phyloP scores from a whole-genome alignment of 2,888 invertebrate genomes.

The Proisotoma minuta region DNA sequence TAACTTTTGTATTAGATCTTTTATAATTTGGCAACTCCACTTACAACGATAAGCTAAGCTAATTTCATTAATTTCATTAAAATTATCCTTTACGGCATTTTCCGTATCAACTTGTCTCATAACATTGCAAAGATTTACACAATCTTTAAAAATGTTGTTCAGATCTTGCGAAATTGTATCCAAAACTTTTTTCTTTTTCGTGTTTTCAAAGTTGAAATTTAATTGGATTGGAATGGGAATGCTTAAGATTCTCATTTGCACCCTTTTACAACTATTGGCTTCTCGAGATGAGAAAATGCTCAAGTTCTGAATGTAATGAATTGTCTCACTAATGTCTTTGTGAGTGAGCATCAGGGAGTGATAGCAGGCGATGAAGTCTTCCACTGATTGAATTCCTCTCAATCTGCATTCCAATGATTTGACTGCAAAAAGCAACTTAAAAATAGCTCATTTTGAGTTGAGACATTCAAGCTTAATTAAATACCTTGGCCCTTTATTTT shows the following conservation, averaged over 20 bases:
- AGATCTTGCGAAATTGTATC: not conserved
- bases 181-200: not conserved
- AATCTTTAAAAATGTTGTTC: not conserved
- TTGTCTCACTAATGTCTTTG: not conserved
- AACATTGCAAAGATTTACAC: not conserved
- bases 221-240: not conserved
- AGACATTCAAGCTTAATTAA: too few species aligned
- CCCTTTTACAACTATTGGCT: too few species aligned
- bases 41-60: not conserved
- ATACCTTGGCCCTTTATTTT: too few species aligned
- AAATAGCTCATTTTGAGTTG: not conserved
- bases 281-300: not conserved
- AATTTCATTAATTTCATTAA: not conserved
- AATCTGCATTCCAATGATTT: not conserved
- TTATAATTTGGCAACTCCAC: not conserved
- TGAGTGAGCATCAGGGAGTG: not conserved
- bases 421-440: not conserved
- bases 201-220: not conserved
- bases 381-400: not conserved
- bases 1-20: not conserved
- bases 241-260: not conserved
- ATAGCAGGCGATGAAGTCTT: not conserved
- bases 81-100: not conserved
- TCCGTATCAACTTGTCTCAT: not conserved
- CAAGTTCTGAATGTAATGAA: slow-evolving; percentile 1